phyloP scores from a whole-genome alignment of 1,140 invertebrate species.

The Ostrea denselamellosa region DNA sequence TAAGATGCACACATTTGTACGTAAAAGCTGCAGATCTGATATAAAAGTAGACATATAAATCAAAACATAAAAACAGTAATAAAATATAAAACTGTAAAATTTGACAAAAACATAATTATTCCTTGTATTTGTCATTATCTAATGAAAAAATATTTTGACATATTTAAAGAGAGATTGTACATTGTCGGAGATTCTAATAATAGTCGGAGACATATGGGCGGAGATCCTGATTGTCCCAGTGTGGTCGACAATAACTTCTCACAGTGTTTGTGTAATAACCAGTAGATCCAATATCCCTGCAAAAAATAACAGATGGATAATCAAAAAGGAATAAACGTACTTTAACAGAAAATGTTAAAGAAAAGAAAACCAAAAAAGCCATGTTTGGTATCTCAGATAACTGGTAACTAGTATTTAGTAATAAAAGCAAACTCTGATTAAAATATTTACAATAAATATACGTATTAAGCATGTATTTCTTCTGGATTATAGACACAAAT shows the following conservation, averaged over 20 bases:
- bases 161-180: background rate
- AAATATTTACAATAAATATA: too few species aligned
- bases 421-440: too few species aligned
- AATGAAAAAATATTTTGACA: background rate
- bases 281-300: background rate
- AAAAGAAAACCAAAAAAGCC: too few species aligned
- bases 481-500: too few species aligned
- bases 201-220: conserved; percentile 2
- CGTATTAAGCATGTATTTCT: too few species aligned
- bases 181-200: background rate
- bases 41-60: background rate
- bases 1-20: background rate
- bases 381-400: too few species aligned
- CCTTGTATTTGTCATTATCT: background rate
- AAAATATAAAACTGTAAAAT: background rate
- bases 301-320: too few species aligned
- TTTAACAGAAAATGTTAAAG: too few species aligned
- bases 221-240: conserved; percentile 28
- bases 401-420: too few species aligned
- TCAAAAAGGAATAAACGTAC: background rate
- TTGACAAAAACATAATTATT: background rate
- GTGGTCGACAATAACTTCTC: background rate
- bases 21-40: background rate
- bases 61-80: too few species aligned
- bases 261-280: background rate